A percentile compares a stretch with the other conserved stretches of the same genome.
Evolutionary conservation across 2,797 vertebrate species (phyloP).

Genomic region (Hylomyscus alleni): DNA sequence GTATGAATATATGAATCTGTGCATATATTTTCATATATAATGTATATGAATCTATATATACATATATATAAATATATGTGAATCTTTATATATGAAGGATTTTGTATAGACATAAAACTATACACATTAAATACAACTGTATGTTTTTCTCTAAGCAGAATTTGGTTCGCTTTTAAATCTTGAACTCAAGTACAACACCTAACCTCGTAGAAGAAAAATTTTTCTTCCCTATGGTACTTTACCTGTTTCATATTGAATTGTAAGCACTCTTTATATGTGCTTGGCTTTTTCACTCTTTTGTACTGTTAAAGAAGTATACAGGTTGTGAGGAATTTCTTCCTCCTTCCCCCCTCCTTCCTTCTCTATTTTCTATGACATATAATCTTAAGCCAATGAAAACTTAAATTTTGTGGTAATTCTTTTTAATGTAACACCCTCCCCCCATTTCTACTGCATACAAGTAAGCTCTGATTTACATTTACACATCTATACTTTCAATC

Average conservation of each 20-base stretch:
- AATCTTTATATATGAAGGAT: not conserved
- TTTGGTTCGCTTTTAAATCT: conserved; percentile 34
- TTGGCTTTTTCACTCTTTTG: not conserved
- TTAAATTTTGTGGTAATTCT: conserved; percentile 6
- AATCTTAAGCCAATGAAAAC: not conserved
- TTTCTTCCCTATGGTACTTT: not conserved
- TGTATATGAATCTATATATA: too few species aligned
- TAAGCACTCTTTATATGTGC: not conserved
- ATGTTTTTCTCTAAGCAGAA: conserved; percentile 20
- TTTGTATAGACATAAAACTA: not conserved
- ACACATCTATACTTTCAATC: conserved; percentile 9
- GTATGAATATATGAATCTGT: too few species aligned
- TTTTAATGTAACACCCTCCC: not conserved
- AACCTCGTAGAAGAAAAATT: not conserved
- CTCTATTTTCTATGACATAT: conserved; percentile 10
- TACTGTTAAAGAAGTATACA: not conserved
- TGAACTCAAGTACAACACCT: not conserved
- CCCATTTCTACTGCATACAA: not conserved
- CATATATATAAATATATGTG: too few species aligned
- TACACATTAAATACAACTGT: conserved; percentile 21
- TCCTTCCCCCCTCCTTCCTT: not conserved
- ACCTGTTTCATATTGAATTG: not conserved
- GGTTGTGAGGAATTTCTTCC: not conserved
- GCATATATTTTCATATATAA: too few species aligned
- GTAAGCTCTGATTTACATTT: not conserved